Conservation (phyloP, 2,797 vertebrate species). For the Hyperoplus immaculatus region DNA sequence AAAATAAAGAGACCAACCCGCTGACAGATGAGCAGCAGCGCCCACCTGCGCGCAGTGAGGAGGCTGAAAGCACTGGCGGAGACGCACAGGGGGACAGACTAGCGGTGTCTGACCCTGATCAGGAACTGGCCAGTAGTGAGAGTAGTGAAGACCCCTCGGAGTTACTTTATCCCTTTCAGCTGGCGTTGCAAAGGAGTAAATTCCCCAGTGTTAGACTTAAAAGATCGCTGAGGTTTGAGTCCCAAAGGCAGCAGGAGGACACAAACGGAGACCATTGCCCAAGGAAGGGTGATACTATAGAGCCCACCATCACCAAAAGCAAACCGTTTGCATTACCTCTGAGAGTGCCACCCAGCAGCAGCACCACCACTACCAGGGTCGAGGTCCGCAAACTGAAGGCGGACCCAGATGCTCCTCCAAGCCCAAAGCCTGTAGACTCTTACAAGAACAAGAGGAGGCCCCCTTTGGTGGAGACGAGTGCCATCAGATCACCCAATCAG, state of each 20-base stretch:
- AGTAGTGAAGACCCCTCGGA: slow-evolving; percentile 2
- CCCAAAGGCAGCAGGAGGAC: slow-evolving; percentile 13
- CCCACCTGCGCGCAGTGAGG: slow-evolving; percentile 28
- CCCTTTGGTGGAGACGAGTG: slow-evolving; percentile 37
- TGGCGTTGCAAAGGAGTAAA: slow-evolving; percentile 69
- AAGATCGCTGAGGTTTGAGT: slow-evolving; percentile 55
- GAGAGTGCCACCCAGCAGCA: slow-evolving; percentile 78
- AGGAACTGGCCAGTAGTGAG: not conserved
- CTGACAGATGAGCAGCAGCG: slow-evolving; percentile 62
- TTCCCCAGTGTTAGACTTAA: slow-evolving; percentile 28
- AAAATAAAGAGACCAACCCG: not conserved
- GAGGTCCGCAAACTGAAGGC: slow-evolving; percentile 42
- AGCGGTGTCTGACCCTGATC: slow-evolving; percentile 12
- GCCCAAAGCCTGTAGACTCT: slow-evolving; percentile 13
- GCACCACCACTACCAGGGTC: slow-evolving; percentile 43
- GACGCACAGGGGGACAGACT: not conserved
- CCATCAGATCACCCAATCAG: slow-evolving; percentile 73
- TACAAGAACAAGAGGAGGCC: slow-evolving; percentile 65
- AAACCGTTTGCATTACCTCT: slow-evolving; percentile 90
- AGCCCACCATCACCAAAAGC: slow-evolving; percentile 31
- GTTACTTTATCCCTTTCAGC: slow-evolving; percentile 23
- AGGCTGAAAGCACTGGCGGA: not conserved
- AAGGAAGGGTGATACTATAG: fast-evolving
- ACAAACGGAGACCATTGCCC: fast-evolving
- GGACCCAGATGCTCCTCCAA: slow-evolving; percentile 41